These are phyloP conservation scores for Pseudochromis fuscus DNA, from an alignment of 2,797 vertebrate species.

Conservation along the genomic window DNA sequence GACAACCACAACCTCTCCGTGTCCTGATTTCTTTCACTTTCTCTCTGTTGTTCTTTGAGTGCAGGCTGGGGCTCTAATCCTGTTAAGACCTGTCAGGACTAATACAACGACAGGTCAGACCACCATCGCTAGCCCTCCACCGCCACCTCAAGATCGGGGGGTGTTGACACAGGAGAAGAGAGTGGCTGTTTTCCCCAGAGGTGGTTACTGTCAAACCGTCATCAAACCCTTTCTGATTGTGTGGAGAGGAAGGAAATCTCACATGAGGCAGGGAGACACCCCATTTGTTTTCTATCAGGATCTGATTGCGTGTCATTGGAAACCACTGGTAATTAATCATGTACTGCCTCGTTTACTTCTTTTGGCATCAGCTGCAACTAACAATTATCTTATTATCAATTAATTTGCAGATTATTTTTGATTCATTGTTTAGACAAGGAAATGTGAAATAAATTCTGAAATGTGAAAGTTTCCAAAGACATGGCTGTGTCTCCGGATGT, in stretches of 20 bases:
- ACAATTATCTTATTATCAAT: not conserved
- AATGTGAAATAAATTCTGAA: not conserved
- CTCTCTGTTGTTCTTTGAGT: slow-evolving; percentile 50
- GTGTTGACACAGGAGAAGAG: slow-evolving; percentile 68
- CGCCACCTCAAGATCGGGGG: slow-evolving; percentile 40
- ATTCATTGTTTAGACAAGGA: not conserved
- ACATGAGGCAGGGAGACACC: slow-evolving; percentile 4
- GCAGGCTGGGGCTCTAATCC: slow-evolving; percentile 81
- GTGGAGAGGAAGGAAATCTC: not conserved
- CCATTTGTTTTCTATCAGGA: slow-evolving; percentile 18
- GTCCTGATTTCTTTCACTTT: slow-evolving; percentile 45
- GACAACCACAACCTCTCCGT: slow-evolving; percentile 60
- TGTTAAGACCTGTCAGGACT: slow-evolving; percentile 84
- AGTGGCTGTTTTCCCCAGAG: slow-evolving; percentile 51
- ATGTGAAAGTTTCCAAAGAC: no score
- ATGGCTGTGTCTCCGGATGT: no score
- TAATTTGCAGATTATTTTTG: not conserved
- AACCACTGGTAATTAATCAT: slow-evolving; percentile 6
- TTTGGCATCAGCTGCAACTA: no score
- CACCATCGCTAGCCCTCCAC: slow-evolving; percentile 30
- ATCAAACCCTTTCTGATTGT: slow-evolving; percentile 38
- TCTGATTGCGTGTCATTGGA: not conserved
- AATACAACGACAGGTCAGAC: slow-evolving; percentile 73
- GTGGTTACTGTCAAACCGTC: slow-evolving; percentile 61
- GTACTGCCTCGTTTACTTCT: not conserved